Base-by-base conservation (phyloP, 2,888 invertebrate species). In the Synanthedon vespiformis region DNA sequence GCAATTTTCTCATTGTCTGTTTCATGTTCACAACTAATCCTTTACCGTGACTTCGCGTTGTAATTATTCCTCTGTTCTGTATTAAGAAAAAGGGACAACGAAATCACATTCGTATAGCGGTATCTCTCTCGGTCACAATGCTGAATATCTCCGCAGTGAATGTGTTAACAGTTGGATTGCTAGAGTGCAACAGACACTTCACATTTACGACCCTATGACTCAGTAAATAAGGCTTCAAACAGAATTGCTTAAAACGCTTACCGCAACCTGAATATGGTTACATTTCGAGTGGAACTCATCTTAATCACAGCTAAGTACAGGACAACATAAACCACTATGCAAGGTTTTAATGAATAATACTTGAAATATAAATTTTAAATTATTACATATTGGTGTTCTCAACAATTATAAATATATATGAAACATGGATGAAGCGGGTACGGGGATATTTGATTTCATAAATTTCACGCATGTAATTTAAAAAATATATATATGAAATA, bases 271-370 rank as follows among this genome's bases (percentile, higher is more conserved):
- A 57, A 69, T 71, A 77, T 77, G 61, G 71, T 60, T 61, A 74
- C 69, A 74, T 78, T 77, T 76, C 72, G 72, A 66, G 67, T 65
- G 68, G 71, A 62, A 61, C 67, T 71, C 65, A 54, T 61, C 61
- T 61, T 69, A 77, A 74, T 72, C 70, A 71, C 70, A 60, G 61
- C 58, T 55, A 63, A 62, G 58, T 60, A 57, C 58, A 58, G 59
- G 62, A 34, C 34, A 34, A 34, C 34, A 10, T 10, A 34, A 34
- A 34, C 34, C 10, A 34, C 10, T 34, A 34, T 10, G 34, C 34
- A 34, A 34, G 8, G 34, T 34, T 34, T 34, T 2, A 10, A 34
- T 34, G 34, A 34, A 34, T 34, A 34, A 34, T 34, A 10, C 10
- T 34, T 34, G 34, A 34, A 34, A 10, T 34, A 34, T 34, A 2